Base-by-base conservation (phyloP, 2,888 invertebrate genomes). In the Mimachlamys varia region DNA sequence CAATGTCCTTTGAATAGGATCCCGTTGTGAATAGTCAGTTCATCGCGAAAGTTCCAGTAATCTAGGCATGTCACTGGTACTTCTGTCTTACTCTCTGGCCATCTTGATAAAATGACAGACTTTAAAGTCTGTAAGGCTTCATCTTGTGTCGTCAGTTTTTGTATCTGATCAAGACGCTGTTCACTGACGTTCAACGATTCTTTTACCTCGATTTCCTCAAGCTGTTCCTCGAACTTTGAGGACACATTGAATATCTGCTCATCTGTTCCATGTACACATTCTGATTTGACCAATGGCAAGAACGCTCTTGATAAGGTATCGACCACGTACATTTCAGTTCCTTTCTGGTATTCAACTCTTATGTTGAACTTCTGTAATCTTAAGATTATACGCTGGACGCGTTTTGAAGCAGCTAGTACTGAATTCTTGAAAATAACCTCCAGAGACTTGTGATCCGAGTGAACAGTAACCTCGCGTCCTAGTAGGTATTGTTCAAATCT, bases 381-480 rank as follows among this genome's bases (percentile, higher is more conserved):
- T n/a, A n/a, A n/a, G n/a, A n/a, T n/a, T n/a, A n/a, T n/a, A n/a
- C n/a, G n/a, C n/a, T n/a, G n/a, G n/a, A n/a, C n/a, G n/a, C n/a
- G n/a, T n/a, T n/a, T n/a, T n/a, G n/a, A n/a, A n/a, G n/a, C n/a
- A n/a, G n/a, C n/a, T n/a, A n/a, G n/a, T n/a, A n/a, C n/a, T n/a
- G n/a, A n/a, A n/a, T n/a, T n/a, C n/a, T n/a, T n/a, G n/a, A n/a
- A n/a, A n/a, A n/a, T n/a, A n/a, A n/a, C n/a, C n/a, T n/a, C n/a
- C n/a, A n/a, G n/a, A n/a, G n/a, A n/a, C n/a, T n/a, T n/a, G n/a
- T n/a, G n/a, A n/a, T n/a, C n/a, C n/a, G n/a, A n/a, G n/a, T n/a
- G n/a, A n/a, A n/a, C n/a, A n/a, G n/a, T n/a, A n/a, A 90, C 53
- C 12, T 91, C 87, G n/a, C 58, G n/a, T 19, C 91, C 90, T 90